Base-by-base conservation (phyloP, 2,888 invertebrate species). In the Sphaerophoria rueppellii region DNA sequence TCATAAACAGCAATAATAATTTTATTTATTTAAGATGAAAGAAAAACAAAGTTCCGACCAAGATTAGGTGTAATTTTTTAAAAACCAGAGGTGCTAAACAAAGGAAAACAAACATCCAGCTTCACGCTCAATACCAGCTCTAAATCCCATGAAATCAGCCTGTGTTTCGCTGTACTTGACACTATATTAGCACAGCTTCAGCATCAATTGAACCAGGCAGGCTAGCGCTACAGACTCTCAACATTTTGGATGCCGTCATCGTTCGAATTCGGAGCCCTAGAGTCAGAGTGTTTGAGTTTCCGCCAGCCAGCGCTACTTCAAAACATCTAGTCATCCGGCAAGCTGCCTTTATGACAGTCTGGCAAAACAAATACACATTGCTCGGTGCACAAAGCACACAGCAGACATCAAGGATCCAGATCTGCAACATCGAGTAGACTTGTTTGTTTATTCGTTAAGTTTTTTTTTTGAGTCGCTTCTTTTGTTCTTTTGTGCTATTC, bases 171-270 rank as follows among this genome's bases (percentile, higher is more conserved):
- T 77, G 54, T 67, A 70, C 61, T 82, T 78, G 78, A 70, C 71
- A 83, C 74, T 79, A 74, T 83, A 83, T 83, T 83, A 83, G 82
- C 74, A 79, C 82, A 83, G 79, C 79, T 83, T 83, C 79, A 71
- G 65, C 65, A 71, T 71, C 82, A 79, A 63, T 54, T 65, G 73
- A 70, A 75, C 24, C 74, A 69, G 34, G 24, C 24, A 24, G 35
- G 69, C 57, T 52, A 50, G 67, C 54, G 55, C 74, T 43, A 58
- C 82, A 54, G 40, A 78, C 65, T 83, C 74, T 79, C 82, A 83
- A 83, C 82, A 83, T 75, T 69, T 61, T 57, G 11, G 11, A 5
- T 4, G 46, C 16, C 50, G 50, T 50, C 24, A 7, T 50, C 7
- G 7, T 9, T 14, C 52, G 7, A 4, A 9, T 7, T 0, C 11